Conservation (phyloP, 2,888 invertebrate species). For the Hedya salicella region DNA sequence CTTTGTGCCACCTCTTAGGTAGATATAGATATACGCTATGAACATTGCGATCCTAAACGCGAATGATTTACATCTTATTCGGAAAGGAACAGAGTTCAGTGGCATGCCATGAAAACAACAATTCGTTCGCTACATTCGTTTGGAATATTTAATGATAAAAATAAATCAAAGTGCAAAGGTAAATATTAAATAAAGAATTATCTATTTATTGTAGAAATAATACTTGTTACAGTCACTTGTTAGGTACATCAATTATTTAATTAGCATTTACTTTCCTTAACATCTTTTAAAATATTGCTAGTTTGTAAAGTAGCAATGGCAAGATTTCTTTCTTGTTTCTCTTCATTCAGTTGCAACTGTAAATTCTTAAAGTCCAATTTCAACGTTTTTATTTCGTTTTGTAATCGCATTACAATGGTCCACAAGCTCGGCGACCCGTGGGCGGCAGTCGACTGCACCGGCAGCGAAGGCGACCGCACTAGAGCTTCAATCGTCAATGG, state of each 20-base stretch:
- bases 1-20: not conserved
- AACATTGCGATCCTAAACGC: not conserved
- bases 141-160: not conserved
- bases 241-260: conserved; percentile 11
- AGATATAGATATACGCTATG: not conserved
- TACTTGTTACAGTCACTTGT: conserved; percentile 23
- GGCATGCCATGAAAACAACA: too few species aligned
- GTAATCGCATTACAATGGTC: conserved; percentile 90
- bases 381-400: conserved; percentile 89
- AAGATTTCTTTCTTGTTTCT: conserved; percentile 83
- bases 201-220: conserved; percentile 23
- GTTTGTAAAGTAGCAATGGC: conserved; percentile 76
- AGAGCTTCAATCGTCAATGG: conserved; percentile 71
- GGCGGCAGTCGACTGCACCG: conserved; percentile 69
- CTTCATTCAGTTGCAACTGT: conserved; percentile 87
- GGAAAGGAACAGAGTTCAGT: not conserved
- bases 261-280: conserved; percentile 81
- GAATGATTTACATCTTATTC: not conserved
- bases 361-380: conserved; percentile 86
- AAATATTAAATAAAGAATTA: conserved; percentile 2
- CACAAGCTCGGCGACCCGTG: conserved; percentile 87
- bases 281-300: conserved; percentile 73
- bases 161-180: conserved; percentile 16
- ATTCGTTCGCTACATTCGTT: not conserved
- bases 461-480: conserved; percentile 79